Base-by-base conservation (phyloP, 2,888 invertebrate species). In the Latheticus oryzae region DNA sequence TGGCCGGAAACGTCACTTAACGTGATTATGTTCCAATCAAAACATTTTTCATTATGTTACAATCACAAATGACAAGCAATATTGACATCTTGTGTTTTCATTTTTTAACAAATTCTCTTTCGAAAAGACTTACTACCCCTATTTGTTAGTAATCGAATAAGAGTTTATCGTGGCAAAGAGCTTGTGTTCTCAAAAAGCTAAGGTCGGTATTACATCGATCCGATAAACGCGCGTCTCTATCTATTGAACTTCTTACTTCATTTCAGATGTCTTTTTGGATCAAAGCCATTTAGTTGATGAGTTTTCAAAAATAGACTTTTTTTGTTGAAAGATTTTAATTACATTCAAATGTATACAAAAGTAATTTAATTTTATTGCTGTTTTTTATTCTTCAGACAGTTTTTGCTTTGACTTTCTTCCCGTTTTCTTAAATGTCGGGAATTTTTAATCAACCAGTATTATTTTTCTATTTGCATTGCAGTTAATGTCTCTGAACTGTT, bases 121-220 rank as follows among this genome's bases (percentile, higher is more conserved):
- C 65, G 66, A 64, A 67, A 66, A 67, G 68, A 68, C 71, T 70
- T 67, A 67, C 68, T 60, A 63, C 58, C 61, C 69, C 64, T 68
- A 71, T 70, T 70, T 69, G 69, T 65, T 30, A 48, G 67, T 72
- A 72, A 72, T 72, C 71, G 70, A 70, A 70, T 72, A 71, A 68
- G 68, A 66, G 66, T 70, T 69, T 69, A 72, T 69, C 68, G 69
- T 58, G 60, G 68, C 65, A 65, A 64, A 65, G 67, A 67, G 62
- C 51, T 62, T 60, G 65, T 64, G 65, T 63, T 66, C 67, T 60
- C 62, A 61, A 67, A 68, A 69, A 67, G 60, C 61, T 60, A 55
- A 60, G 53, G 48, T 58, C 43, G 48, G 67, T 56, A 67, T 67
- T 65, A 67, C 58, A 66, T 69, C 65, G 67, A 69, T 66, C 64